Evolutionary conservation across 2,888 invertebrate genomes (phyloP).

Genomic region (Melanargia galathea): DNA sequence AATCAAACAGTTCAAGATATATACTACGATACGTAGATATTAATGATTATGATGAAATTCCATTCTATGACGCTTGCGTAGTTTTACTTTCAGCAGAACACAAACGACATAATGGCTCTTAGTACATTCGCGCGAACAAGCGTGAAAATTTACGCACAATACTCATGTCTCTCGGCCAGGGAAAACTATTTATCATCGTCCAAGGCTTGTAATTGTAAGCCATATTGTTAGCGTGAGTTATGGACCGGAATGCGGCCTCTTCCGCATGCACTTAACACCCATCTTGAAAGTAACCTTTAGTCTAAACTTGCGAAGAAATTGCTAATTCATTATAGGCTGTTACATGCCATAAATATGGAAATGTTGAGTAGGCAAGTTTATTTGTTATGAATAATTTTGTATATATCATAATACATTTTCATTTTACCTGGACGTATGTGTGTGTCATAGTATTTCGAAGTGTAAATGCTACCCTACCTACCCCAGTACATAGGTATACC

Average conservation of each 20-base stretch:
- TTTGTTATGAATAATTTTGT: slow-evolving; percentile 24
- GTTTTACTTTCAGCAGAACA: background rate
- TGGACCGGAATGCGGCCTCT: slow-evolving; percentile 64
- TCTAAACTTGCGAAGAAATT: slow-evolving; percentile 39
- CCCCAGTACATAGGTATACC: too few species aligned
- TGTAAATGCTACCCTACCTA: background rate
- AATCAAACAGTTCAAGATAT: too few species aligned
- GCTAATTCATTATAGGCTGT: slow-evolving; percentile 34
- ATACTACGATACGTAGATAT: too few species aligned
- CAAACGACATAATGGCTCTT: slow-evolving; percentile 18
- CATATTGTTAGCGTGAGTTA: slow-evolving; percentile 78
- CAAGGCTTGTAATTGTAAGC: slow-evolving; percentile 76
- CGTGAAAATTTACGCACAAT: slow-evolving; percentile 50
- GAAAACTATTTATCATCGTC: slow-evolving; percentile 78
- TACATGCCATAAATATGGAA: slow-evolving; percentile 24
- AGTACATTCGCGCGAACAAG: slow-evolving; percentile 39
- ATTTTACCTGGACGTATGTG: background rate
- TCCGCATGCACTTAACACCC: slow-evolving; percentile 57
- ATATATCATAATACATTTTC: slow-evolving; percentile 2
- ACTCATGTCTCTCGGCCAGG: slow-evolving; percentile 65
- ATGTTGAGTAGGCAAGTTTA: slow-evolving; percentile 13
- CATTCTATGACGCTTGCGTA: background rate
- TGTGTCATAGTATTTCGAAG: background rate
- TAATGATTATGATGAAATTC: background rate
- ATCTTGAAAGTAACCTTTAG: slow-evolving; percentile 42